These are phyloP conservation scores for Macrosteles quadrilineatus DNA, from an alignment of 1,140 invertebrate species.

Conservation along the genomic window DNA sequence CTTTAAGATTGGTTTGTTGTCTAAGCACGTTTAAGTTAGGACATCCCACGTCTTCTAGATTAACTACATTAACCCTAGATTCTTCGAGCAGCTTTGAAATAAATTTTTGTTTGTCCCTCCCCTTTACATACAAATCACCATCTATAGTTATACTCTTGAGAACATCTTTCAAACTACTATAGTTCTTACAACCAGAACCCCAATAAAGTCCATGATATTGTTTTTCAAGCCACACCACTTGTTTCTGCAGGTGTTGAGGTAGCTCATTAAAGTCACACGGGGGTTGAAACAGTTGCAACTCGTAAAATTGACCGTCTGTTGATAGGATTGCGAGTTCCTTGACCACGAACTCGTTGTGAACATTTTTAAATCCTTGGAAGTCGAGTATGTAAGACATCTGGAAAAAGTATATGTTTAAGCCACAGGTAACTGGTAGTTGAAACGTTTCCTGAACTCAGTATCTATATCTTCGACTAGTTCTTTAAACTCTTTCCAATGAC, in stretches of 20 bases:
- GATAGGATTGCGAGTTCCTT: not conserved
- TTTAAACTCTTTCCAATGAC: too few species aligned
- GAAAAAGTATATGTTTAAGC: not conserved
- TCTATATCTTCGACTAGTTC: too few species aligned
- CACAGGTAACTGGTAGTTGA: not conserved
- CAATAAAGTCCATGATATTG: not conserved
- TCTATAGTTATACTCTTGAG: not conserved
- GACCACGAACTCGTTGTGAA: not conserved
- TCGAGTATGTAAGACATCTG: not conserved
- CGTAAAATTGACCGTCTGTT: not conserved
- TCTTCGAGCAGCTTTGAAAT: not conserved
- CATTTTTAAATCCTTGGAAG: not conserved
- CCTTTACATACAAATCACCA: not conserved
- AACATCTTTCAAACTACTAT: not conserved
- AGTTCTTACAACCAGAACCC: not conserved
- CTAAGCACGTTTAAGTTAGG: not conserved
- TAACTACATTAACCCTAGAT: not conserved
- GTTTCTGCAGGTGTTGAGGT: not conserved
- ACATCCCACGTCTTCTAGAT: not conserved
- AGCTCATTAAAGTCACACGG: not conserved
- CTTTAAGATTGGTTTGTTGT: not conserved
- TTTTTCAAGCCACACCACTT: not conserved
- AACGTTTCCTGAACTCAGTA: too few species aligned
- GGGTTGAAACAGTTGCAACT: slow-evolving; percentile 2
- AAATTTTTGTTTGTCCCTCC: not conserved